phyloP scores from a whole-genome alignment of 2,888 invertebrate genomes.

The Dryobotodes eremita region DNA sequence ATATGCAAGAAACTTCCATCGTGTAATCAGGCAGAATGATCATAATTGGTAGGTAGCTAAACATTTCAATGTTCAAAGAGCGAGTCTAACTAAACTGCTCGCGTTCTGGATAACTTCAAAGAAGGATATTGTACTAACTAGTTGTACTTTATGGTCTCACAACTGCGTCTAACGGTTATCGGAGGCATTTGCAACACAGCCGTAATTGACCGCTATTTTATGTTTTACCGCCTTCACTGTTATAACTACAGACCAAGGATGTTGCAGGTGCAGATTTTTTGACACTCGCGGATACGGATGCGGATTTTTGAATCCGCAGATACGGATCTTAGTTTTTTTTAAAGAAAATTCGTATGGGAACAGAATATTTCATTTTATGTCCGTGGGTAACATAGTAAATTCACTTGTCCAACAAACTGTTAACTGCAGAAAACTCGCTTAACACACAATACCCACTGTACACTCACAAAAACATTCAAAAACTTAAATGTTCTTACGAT shows the following conservation, averaged over 20 bases:
- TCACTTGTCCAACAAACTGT: too few relatives aligned
- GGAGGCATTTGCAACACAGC: constrained; percentile 25
- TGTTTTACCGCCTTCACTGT: constrained; percentile 25
- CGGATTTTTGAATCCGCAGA: too few relatives aligned
- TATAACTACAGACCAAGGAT: background rate
- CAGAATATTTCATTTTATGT: too few relatives aligned
- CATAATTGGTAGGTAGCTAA: background rate
- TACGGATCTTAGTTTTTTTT: too few relatives aligned
- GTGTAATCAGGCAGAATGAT: background rate
- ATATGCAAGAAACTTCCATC: too few relatives aligned
- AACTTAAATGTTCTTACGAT: too few relatives aligned
- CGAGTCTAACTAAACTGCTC: background rate
- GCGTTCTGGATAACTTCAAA: constrained; percentile 7
- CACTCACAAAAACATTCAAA: too few relatives aligned
- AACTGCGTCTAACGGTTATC: constrained; percentile 26
- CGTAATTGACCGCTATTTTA: constrained; percentile 24
- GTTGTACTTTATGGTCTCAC: constrained; percentile 35
- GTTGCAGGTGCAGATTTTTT: background rate
- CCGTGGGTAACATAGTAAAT: too few relatives aligned
- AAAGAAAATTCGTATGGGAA: too few relatives aligned
- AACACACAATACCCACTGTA: too few relatives aligned
- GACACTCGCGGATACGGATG: too few relatives aligned
- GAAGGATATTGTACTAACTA: constrained; percentile 32
- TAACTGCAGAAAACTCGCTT: too few relatives aligned
- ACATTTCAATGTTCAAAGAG: background rate